These are phyloP conservation scores for Nowickia ferox DNA, from an alignment of 2,888 invertebrate species.

Conservation along the genomic window DNA sequence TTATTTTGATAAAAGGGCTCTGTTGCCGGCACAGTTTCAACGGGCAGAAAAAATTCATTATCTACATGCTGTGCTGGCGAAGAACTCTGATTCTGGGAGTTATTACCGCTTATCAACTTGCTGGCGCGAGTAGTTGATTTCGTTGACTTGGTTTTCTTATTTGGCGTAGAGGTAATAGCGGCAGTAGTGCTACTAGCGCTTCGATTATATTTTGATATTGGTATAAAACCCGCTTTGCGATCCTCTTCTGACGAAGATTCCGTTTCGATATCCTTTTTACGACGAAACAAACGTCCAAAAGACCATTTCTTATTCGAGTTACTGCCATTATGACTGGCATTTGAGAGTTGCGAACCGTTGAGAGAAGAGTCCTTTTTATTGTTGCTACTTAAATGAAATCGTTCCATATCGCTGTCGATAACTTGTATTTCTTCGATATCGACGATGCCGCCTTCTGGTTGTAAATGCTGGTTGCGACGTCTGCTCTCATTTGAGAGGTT, in stretches of 20 bases:
- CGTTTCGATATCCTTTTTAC: constrained; percentile 86
- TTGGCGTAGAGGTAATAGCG: constrained; percentile 64
- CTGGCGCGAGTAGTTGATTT: constrained; percentile 84
- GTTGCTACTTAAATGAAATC: constrained; percentile 65
- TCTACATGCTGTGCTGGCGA: constrained; percentile 80
- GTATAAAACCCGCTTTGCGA: constrained; percentile 82
- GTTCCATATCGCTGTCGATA: constrained; percentile 79
- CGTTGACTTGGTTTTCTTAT: constrained; percentile 76
- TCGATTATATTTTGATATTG: constrained; percentile 66
- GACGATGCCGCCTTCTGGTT: constrained; percentile 72
- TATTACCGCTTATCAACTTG: constrained; percentile 84
- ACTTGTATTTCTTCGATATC: constrained; percentile 70
- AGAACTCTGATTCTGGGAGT: constrained; percentile 49
- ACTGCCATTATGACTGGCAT: constrained; percentile 73
- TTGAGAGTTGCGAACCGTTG: constrained; percentile 70
- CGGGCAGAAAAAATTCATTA: constrained; percentile 81
- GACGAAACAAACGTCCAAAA: constrained; percentile 90
- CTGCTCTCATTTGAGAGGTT: constrained; percentile 77
- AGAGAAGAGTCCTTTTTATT: constrained; percentile 71
- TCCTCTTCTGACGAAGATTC: constrained; percentile 83
- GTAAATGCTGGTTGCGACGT: constrained; percentile 55
- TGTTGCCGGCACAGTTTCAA: constrained; percentile 78
- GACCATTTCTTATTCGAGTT: constrained; percentile 87
- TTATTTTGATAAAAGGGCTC: constrained; percentile 77
- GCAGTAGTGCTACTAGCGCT: constrained; percentile 16